Evolutionary conservation across 2,888 invertebrate genomes (phyloP).

Genomic region (Chrysotoxum bicinctum): DNA sequence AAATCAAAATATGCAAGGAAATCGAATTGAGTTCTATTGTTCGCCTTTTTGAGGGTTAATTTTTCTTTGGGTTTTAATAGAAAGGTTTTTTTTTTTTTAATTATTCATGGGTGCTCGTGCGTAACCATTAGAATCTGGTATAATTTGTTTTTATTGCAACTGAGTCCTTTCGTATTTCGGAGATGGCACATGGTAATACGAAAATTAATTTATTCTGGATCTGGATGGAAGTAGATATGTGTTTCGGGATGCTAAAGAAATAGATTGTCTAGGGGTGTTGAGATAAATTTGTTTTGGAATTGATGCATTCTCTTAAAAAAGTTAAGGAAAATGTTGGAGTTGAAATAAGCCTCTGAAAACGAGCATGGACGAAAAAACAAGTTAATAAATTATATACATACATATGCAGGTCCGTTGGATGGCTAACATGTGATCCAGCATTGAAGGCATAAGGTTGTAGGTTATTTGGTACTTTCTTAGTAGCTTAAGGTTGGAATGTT

Average conservation of each 20-base stretch:
- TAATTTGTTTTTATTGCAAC: constrained; percentile 36
- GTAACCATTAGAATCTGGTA: constrained; percentile 18
- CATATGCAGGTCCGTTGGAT: no score
- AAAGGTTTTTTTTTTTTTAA: constrained; percentile 1
- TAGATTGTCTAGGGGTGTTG: background rate
- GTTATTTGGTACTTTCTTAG: no score
- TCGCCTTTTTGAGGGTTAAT: constrained; percentile 23
- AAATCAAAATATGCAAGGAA: constrained; percentile 67
- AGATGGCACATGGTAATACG: background rate
- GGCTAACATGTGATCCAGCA: no score
- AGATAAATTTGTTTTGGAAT: background rate
- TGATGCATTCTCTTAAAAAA: background rate
- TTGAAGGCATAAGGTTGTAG: no score
- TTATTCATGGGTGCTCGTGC: constrained; percentile 49
- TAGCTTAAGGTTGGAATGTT: no score
- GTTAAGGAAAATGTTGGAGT: no score
- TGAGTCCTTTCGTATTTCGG: background rate
- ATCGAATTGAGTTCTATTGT: constrained; percentile 65
- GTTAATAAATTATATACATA: no score
- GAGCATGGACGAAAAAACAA: no score
- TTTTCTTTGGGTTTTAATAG: constrained; percentile 15
- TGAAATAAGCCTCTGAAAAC: no score
- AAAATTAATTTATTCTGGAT: constrained; percentile 6
- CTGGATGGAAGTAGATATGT: background rate
- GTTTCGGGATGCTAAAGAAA: background rate